Base-by-base conservation (phyloP, 2,888 invertebrate species). In the Zelleria hepariella region DNA sequence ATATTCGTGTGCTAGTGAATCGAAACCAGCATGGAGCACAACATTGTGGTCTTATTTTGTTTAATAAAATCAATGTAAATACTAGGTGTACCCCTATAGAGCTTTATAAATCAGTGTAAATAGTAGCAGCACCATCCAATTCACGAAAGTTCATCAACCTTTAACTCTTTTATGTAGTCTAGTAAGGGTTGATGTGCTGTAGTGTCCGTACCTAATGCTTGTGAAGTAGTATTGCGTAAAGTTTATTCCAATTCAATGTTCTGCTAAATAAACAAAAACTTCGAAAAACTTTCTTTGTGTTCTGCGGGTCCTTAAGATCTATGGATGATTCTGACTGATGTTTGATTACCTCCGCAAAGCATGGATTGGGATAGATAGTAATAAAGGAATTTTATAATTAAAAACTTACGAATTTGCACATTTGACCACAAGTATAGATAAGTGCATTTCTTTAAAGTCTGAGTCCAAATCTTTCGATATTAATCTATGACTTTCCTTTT, bases 1-100 rank as follows among this genome's bases (percentile, higher is more conserved):
- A 60, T 51, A 52, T 25, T 42, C 53, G 27, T 49, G 26, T 27
- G 58, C 42, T 48, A 55, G 60, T 57, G 61, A 66, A 62, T 59
- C 61, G 61, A 59, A 60, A 62, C 59, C 32, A 27, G 27, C 6
- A 18, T 67, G 64, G 74, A 75, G 74, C 78, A 78, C 80, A 78
- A 77, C 71, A 64, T 60, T 68, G 64, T 71, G 57, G 47, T 59
- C 57, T 62, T 62, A 59, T 49, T 57, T 61, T 57, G 64, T 64
- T 67, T 69, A 15, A n/a, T 53, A 65, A n/a, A n/a, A 60, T 59
- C 67, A 66, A 64, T 77, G 74, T 75, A 76, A 72, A 77, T 77
- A n/a, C n/a, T n/a, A 79, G 69, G 68, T 72, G 73, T 68, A 15
- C 67, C 64, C 63, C 56, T 61, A 57, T 60, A 63, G 49, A 49